A percentile compares a stretch with the other conserved stretches of the same genome.
Conservation (phyloP, 2,888 invertebrate species). For the Cacoxenus indagator region DNA sequence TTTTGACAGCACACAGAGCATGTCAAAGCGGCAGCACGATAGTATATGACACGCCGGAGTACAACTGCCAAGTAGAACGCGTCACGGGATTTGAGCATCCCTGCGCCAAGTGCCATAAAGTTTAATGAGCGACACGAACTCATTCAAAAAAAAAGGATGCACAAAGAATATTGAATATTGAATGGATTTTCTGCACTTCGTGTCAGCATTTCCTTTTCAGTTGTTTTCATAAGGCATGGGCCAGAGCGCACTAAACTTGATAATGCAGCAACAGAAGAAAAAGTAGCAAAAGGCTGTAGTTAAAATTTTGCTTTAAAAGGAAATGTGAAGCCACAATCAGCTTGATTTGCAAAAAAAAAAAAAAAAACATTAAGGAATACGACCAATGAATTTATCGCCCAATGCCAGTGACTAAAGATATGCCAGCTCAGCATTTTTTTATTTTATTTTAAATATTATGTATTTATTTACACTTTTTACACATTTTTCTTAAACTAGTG, state of each 20-base stretch:
- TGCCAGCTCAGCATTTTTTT: no score
- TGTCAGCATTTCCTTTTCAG: no score
- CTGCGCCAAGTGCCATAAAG: slow-evolving; percentile 43
- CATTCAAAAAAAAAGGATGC: slow-evolving; percentile 30
- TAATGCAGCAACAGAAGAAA: no score
- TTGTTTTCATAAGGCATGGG: no score
- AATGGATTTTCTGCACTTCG: slow-evolving; percentile 62
- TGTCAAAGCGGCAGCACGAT: not conserved
- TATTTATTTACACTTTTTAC: no score
- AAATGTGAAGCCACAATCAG: slow-evolving; percentile 12
- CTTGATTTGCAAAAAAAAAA: slow-evolving; percentile 28
- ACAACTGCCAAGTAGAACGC: not conserved
- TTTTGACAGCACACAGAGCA: slow-evolving; percentile 18
- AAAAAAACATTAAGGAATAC: no score
- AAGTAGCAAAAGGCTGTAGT: no score
- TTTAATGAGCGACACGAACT: slow-evolving; percentile 60
- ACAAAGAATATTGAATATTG: slow-evolving; percentile 50
- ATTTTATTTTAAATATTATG: no score
- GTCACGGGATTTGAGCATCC: not conserved
- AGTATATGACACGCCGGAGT: not conserved
- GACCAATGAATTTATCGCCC: slow-evolving; percentile 5
- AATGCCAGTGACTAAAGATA: slow-evolving; percentile 16
- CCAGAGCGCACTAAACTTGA: no score
- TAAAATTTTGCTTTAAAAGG: not conserved
- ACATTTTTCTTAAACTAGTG: no score